phyloP scores from a whole-genome alignment of 2,797 vertebrate species.

The Poeciliopsis turneri region DNA sequence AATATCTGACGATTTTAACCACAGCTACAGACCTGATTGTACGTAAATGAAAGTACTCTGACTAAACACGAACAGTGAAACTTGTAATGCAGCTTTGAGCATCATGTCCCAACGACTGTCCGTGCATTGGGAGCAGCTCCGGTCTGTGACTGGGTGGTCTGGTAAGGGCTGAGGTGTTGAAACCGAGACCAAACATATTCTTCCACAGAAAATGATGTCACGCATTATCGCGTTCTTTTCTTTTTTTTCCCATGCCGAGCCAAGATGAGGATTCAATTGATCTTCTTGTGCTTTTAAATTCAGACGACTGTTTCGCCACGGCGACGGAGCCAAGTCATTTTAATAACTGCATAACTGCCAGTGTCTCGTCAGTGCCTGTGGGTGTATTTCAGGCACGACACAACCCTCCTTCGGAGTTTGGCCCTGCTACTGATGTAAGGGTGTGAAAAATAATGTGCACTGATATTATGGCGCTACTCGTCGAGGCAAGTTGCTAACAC shows the following conservation, averaged over 20 bases:
- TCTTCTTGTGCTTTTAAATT: constrained; percentile 19
- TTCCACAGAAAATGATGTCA: neutral
- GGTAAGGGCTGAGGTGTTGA: neutral
- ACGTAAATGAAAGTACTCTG: neutral
- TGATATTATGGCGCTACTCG: constrained; percentile 24
- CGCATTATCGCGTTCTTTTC: neutral
- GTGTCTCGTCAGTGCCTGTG: constrained; percentile 30
- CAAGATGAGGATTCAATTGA: constrained; percentile 15
- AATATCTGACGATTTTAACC: neutral
- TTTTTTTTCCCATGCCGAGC: neutral
- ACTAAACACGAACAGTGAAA: neutral
- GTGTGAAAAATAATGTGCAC: constrained; percentile 28
- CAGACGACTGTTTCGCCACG: constrained; percentile 17
- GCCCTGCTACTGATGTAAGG: constrained; percentile 17
- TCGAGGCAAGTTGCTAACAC: constrained; percentile 11
- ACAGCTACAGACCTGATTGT: neutral
- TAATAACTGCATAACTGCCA: constrained; percentile 40
- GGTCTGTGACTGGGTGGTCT: neutral
- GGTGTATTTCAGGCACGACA: constrained; percentile 29
- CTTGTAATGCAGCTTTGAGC: neutral
- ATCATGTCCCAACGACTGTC: neutral
- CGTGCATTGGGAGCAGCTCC: neutral
- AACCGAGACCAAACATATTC: neutral
- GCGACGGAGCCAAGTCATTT: constrained; percentile 14
- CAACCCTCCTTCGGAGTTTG: constrained; percentile 1